phyloP scores from a whole-genome alignment of 2,888 invertebrate species.

The Trichogramma evanescens region DNA sequence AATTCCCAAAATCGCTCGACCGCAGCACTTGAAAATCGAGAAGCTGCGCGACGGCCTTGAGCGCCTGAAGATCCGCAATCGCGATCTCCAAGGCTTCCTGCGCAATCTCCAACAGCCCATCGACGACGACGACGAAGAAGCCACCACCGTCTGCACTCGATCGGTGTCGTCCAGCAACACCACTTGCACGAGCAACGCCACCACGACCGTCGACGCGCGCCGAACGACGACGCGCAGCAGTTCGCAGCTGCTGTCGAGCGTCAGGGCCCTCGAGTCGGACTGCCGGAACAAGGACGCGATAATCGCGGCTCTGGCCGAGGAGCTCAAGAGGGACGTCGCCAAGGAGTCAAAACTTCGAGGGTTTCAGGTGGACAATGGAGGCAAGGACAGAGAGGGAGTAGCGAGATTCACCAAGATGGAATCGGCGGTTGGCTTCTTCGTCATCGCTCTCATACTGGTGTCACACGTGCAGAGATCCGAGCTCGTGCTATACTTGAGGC shows the following conservation, averaged over 20 bases:
- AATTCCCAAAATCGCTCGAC: too few species aligned
- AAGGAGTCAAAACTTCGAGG: neutral
- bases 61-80: slow-evolving; percentile 24
- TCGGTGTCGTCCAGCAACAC: slow-evolving; percentile 4
- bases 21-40: slow-evolving; percentile 18
- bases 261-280: slow-evolving; percentile 23
- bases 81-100: slow-evolving; percentile 16
- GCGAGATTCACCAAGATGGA: slow-evolving; percentile 16
- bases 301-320: slow-evolving; percentile 24
- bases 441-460: slow-evolving; percentile 18
- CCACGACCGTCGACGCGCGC: too few species aligned
- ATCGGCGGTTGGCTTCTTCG: slow-evolving; percentile 21
- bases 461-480: slow-evolving; percentile 14
- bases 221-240: slow-evolving; percentile 5
- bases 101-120: slow-evolving; percentile 7
- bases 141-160: neutral
- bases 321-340: slow-evolving; percentile 7
- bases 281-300: slow-evolving; percentile 26
- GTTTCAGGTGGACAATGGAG: neutral
- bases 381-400: neutral
- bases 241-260: slow-evolving; percentile 7
- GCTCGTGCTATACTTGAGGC: slow-evolving; percentile 3
- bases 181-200: slow-evolving; percentile 1
- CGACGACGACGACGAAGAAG: neutral
- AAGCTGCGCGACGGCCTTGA: slow-evolving; percentile 24